Evolutionary conservation across 2,797 vertebrate species (phyloP).

Genomic region (Lepus oiostolus): DNA sequence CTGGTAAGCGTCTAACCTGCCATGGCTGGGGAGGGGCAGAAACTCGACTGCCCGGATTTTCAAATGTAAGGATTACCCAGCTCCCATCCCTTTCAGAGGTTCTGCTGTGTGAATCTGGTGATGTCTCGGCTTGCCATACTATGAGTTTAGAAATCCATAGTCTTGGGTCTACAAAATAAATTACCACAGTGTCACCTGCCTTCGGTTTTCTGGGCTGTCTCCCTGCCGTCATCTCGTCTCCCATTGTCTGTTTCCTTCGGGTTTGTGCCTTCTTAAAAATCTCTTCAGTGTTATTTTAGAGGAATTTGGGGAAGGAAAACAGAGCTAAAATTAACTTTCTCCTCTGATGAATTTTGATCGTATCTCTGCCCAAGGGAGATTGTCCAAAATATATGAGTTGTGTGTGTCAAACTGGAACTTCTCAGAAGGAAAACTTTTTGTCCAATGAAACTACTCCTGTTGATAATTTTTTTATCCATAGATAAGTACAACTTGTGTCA

Average conservation of each 20-base stretch:
- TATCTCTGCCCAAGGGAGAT: conserved; percentile 3
- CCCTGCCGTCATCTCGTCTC: background rate
- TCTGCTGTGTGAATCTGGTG: background rate
- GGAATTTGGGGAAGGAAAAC: conserved; percentile 27
- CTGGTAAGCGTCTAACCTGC: background rate
- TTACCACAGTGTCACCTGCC: background rate
- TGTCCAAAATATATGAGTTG: background rate
- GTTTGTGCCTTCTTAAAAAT: background rate
- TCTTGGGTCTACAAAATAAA: background rate
- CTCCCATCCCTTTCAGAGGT: background rate
- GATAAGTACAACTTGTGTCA: background rate
- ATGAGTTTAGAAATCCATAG: background rate
- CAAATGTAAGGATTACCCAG: background rate
- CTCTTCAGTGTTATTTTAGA: conserved; percentile 36
- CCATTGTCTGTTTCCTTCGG: conserved; percentile 1
- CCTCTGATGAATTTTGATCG: conserved; percentile 12
- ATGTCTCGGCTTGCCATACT: background rate
- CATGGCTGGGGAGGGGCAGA: background rate
- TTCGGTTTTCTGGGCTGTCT: background rate
- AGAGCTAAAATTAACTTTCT: conserved; percentile 59
- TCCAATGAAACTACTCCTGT: background rate
- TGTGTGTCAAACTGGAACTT: background rate
- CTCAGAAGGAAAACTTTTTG: background rate
- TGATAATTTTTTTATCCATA: background rate
- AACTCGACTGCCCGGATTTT: background rate